Base-by-base conservation (phyloP, 2,113 vertebrate species). In the Guaruba guarouba region DNA sequence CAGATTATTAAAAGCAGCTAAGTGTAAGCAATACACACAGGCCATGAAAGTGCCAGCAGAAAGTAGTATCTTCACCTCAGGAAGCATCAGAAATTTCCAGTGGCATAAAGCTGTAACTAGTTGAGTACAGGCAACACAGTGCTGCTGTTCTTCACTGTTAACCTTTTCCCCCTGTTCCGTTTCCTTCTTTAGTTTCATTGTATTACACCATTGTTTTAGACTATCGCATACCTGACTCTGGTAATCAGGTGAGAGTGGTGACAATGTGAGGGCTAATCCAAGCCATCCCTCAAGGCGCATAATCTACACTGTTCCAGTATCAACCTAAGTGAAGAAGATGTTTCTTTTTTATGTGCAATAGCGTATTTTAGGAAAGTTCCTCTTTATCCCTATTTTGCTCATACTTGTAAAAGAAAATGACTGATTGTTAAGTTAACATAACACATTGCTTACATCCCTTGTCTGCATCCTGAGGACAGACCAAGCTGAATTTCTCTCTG, bases 1-100 rank as follows among this genome's bases (percentile, higher is more conserved):
- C 93, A 88, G 43, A 96, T 96, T 96, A 93, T 93, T 94, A 93
- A 94, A 91, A 95, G 93, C 80, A 92, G 48, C 82, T 80, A 93
- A 83, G 76, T 68, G 82, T 93, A 96, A 95, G 95, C 85, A 96
- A 90, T 88, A 90, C 88, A 93, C 46, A 48, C 14, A 75, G 61
- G 59, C 55, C 48, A 79, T 78, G 68, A 75, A 77, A 81, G 61
- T 7, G 44, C 52, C 64, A 83, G 68, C 64, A 96, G 93, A 95
- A 93, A 75, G 39, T 11, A 51, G 35, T 39, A 88, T 77, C 90
- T 82, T 86, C 83, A 74, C 22, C 24, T 43, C 87, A 73, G 91
- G 93, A 95, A 89, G 84, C 6, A 3, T 61, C 27, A 55, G 66
- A 76, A 63, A 88, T 46, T 91, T 94, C 68, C 85, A 93, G 28